Evolutionary conservation across 1,140 invertebrate genomes (phyloP).

Genomic region (Drosophila pectinifera): DNA sequence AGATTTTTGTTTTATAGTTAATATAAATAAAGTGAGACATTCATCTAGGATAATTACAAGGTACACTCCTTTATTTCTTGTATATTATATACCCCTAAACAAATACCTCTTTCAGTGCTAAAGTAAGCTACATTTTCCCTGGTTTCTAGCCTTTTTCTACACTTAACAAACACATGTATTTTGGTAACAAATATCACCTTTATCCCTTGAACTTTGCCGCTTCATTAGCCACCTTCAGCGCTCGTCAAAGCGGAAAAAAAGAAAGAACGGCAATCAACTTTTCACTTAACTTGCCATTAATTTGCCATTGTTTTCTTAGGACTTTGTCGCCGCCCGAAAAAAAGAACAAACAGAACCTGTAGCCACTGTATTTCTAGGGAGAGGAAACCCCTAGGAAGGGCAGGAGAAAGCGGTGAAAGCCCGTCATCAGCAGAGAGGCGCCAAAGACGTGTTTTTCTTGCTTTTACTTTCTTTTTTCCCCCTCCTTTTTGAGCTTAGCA

Average conservation of each 20-base stretch:
- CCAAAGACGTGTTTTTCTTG: slow-evolving; percentile 13
- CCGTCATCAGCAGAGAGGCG: slow-evolving; percentile 42
- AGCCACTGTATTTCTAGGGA: slow-evolving; percentile 9
- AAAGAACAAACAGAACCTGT: slow-evolving; percentile 43
- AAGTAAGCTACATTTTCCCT: no score
- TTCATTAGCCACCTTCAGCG: slow-evolving; percentile 20
- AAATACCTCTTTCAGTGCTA: no score
- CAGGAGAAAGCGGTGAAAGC: slow-evolving; percentile 10
- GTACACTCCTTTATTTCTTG: no score
- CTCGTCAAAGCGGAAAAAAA: not conserved
- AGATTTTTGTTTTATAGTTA: no score
- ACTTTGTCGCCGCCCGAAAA: slow-evolving; percentile 19
- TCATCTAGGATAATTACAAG: no score
- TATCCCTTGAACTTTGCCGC: not conserved
- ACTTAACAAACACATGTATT: not conserved
- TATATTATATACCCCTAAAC: no score
- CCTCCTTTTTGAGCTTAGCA: slow-evolving; percentile 13
- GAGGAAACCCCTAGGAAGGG: not conserved
- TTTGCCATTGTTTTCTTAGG: slow-evolving; percentile 49
- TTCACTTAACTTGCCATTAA: slow-evolving; percentile 53
- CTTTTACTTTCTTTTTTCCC: not conserved
- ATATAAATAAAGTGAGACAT: no score
- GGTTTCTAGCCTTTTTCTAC: not conserved
- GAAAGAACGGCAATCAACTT: slow-evolving; percentile 27
- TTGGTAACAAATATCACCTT: not conserved